Base-by-base conservation (phyloP, 1,140 invertebrate genomes). In the Plectrocnemia conspersa region DNA sequence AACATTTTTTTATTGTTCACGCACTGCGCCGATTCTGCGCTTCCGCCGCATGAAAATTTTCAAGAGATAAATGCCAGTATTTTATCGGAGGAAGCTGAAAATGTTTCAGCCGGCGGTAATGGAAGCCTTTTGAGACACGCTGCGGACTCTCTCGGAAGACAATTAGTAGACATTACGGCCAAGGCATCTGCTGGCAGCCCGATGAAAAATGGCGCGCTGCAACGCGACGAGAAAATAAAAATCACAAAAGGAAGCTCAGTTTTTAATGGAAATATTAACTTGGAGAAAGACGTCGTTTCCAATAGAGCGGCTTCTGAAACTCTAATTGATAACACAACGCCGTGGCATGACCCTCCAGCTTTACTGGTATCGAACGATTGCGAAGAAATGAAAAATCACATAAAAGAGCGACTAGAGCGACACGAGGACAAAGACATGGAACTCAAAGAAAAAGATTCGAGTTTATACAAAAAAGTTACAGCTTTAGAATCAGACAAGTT, bases 361-460 rank as follows among this genome's bases (percentile, higher is more conserved):
- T 27, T 52, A 19, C 40, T 61, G 19, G 22, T 61, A 10, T 56
- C 54, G 6, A 52, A 61, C 10, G 54, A 61, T 24, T 61, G 59
- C 21, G 32, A 32, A 11, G 59, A 61, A 40, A 61, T 54, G 36
- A 56, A 57, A 52, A 41, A n/a, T 18, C 18, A 42, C 24, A 42
- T 25, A n/a, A 9, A 27, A 1, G 32, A 42, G 11, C 13, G 24
- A n/a, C 33, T 2, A 11, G 22, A 16, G 11, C n/a, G 22, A 9
- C 38, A 52, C 25, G 50, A 61, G 46, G 59, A 61, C 3, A 45
- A 22, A n/a, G 59, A 61, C 33, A 61, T 61, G 59, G 59, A 61
- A 46, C 44, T 24, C 3, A 61, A 50, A 22, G 54, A 61, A 18
- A 56, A 56, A 42, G 49, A 56, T 11, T 53, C 18, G 29, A 47